Conservation (phyloP, 2,888 invertebrate genomes). For the Leucoma salicis region DNA sequence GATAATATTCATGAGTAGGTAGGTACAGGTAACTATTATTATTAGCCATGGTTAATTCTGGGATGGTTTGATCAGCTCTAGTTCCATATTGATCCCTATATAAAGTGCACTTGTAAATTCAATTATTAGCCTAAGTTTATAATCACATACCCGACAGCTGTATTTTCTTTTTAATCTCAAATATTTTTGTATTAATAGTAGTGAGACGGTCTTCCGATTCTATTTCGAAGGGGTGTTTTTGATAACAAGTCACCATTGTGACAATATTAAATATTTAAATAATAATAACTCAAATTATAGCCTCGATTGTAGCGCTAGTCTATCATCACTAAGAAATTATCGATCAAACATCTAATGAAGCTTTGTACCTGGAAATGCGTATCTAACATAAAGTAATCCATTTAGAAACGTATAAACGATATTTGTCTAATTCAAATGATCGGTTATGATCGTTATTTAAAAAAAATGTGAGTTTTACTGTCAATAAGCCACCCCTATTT, state of each 20-base stretch:
- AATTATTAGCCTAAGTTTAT: neutral
- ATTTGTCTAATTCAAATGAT: no score
- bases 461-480: no score
- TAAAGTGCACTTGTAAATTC: no score
- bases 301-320: neutral
- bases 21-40: no score
- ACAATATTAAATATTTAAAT: constrained; percentile 27
- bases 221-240: constrained; percentile 76
- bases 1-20: no score
- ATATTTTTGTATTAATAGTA: constrained; percentile 88
- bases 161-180: constrained; percentile 93
- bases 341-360: constrained; percentile 28
- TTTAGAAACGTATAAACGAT: neutral
- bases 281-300: constrained; percentile 16
- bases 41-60: no score
- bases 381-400: neutral
- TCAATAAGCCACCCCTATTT: constrained; percentile 39
- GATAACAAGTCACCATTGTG: constrained; percentile 64
- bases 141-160: constrained; percentile 87
- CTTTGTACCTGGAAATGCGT: no score
- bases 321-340: constrained; percentile 15
- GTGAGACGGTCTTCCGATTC: constrained; percentile 80
- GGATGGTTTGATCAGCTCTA: no score
- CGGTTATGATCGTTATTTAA: no score
- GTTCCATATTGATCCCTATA: no score